Base-by-base conservation (phyloP, 2,113 vertebrate genomes). In the Corythornis vintsioides region DNA sequence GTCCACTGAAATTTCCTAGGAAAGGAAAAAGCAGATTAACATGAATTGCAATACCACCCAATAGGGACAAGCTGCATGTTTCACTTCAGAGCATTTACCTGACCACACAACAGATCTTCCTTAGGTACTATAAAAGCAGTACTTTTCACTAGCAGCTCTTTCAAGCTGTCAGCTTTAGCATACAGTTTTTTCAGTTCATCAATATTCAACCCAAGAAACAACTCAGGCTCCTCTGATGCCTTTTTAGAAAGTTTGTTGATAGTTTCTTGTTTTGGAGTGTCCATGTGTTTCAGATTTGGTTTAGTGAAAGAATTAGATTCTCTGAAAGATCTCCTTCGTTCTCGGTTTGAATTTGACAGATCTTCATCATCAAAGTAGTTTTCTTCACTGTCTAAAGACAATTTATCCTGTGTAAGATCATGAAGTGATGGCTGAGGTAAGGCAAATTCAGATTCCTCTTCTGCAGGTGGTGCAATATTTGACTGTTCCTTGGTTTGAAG, bases 401-500 rank as follows among this genome's bases (percentile, higher is more conserved):
- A 97, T 92, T 99, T 99, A 96, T 99, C 99, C 97, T 99, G 99
- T 8, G 99, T 99, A 75, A 99, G 98, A 97, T 99, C 99, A 65
- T 99, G 99, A 83, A 99, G 98, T 0, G 99, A 99, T 22, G 99
- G 99, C 85, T 99, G 99, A 42, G 99, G 98, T 65, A 98, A 95
- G 6, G 97, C 77, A 97, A 98, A 98, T 66, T 98, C 97, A 83
- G 97, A 90, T 35, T 97, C 97, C 31, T 98, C 97, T 21, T 96
- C 97, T 26, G 96, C 95, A 20, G 93, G 92, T 63, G 97, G 89
- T 80, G 85, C 40, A 52, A 88, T 31, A 74, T 80, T 92, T 20
- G 96, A 76, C 29, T 97, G 94, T 13, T 98, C 98, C 91, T 97
- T 98, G 90, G 98, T 98, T 55, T 98, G 98, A 82, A 98, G 97